Percentiles rank a stretch among this genome's conserved stretches.
These are phyloP conservation scores for Ianthella basta DNA, from an alignment of 37 sponge, comb jelly and placozoan species.

Conservation along the genomic window DNA sequence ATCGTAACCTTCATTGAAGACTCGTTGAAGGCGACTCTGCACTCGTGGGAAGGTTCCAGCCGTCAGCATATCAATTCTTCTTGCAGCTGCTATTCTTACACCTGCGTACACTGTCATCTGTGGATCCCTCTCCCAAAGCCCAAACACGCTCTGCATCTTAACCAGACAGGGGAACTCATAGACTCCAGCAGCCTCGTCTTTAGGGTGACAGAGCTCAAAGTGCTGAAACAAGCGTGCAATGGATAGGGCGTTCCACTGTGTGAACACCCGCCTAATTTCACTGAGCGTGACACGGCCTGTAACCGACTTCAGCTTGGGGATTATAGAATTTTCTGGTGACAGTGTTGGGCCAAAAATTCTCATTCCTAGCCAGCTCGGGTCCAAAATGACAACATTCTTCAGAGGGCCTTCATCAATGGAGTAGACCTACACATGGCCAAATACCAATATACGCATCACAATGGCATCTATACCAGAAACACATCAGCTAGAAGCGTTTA, in stretches of 20 bases:
- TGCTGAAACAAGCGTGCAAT: conserved; percentile 78
- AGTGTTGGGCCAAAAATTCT: conserved; percentile 82
- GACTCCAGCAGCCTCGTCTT: background rate
- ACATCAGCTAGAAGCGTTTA: no score
- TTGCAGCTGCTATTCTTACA: conserved; percentile 27
- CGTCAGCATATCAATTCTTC: conserved; percentile 63
- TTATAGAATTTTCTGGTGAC: conserved; percentile 67
- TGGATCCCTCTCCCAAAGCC: conserved; percentile 83
- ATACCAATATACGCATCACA: no score
- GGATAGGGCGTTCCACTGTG: conserved; percentile 64
- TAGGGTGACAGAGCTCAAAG: conserved; percentile 81
- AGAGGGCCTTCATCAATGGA: conserved; percentile 60
- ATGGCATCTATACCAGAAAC: no score
- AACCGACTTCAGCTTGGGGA: conserved; percentile 66
- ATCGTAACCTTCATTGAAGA: conserved; percentile 77
- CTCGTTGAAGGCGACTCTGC: conserved; percentile 55
- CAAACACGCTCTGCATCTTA: conserved; percentile 75
- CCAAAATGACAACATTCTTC: conserved; percentile 72
- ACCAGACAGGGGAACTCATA: conserved; percentile 87
- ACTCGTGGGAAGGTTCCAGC: conserved; percentile 71
- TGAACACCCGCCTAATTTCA: conserved; percentile 67
- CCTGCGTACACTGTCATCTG: conserved; percentile 73
- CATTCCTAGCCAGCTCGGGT: conserved; percentile 79
- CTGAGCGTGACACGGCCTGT: conserved; percentile 70
- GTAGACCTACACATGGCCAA: conserved; percentile 64